Base-by-base conservation (phyloP, 2,113 vertebrate species). In the Syrmaticus mikado region DNA sequence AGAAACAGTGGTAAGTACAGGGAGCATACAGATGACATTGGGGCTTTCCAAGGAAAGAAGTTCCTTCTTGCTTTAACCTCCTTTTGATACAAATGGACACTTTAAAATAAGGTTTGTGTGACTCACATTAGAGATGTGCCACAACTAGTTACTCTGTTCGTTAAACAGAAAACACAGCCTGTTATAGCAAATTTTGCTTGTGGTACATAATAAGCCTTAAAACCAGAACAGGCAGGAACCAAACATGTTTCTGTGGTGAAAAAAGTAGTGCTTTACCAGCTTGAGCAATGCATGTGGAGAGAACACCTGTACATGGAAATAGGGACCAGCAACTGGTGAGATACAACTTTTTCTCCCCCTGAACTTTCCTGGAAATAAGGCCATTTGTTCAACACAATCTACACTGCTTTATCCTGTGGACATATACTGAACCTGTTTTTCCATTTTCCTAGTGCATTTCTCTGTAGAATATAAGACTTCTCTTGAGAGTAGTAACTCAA, bases 391-490 rank as follows among this genome's bases (percentile, higher is more conserved):
- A 80, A 79, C 34, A 73, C 45, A 79, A 52, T 83, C 72, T 57
- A 36, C 75, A 73, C 52, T 8, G 6, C 24, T 88, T 91, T 87
- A 93, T 77, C 90, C 91, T 41, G 66, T 13, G 60, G 92, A 89
- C 85, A 85, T 57, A 93, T 32, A 82, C 34, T 15, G 17, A 94
- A 85, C 90, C 95, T 93, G 78, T 76, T 95, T 96, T 95, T 95
- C 87, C 89, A 90, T 95, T 95, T 95, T 95, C 53, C 71, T 55
- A 34, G 66, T 66, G 27, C 70, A 80, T 89, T 96, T 94, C 92
- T 97, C 90, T 94, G 94, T 40, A 90, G 96, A 76, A 83, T 83
- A 58, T 76, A 82, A 96, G 85, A 77, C 84, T 95, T 89, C 64
- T 93, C 76, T 11, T 11, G 61, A 80, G 76, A 91, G 76, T 43